Evolutionary conservation across 2,113 vertebrate species (phyloP), one percentile per base, ranked within the genome.

Genomic region (Oncorhynchus clarkii): DNA sequence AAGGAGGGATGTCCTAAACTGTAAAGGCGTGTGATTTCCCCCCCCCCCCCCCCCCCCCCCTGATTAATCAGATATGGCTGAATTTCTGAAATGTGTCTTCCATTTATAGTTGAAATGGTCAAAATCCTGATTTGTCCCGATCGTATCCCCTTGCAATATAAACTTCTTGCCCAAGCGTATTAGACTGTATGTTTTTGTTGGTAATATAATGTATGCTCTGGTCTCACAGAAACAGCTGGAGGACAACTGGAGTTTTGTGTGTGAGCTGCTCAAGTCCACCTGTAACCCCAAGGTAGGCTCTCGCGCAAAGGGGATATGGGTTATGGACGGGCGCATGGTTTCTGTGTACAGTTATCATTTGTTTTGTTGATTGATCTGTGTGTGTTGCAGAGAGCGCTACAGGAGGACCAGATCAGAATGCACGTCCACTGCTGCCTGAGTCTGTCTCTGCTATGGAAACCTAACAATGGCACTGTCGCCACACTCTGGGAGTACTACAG

Each of bases 401-500:
- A 93, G 80, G 98, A 99, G 90, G 97, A 99, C 70, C 95, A 97
- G 60, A 84, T 98, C 77, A 88, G 97, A 80, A 96, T 97, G 95
- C 91, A 97, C 78, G 93, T 97, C 75, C 96, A 97, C 77, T 99
- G 97, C 91, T 98, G 96, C 86, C 94, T 98, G 85, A 94, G 84
- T 75, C 88, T 99, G 79, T 95, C 92, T 89, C 82, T 91, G 79
- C 89, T 94, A 75, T 99, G 98, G 98, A 93, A 93, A 13, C 91
- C 95, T 24, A 97, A 95, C 76, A 87, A 95, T 34, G 84, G 89
- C 16, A 68, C 94, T 54, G 92, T 95, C 74, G 96, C 94, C 67
- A 91, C 88, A 74, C 92, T 99, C 1, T 99, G 97, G 98, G 97
- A 99, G 76, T 95, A 97, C 91, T 98, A 95, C 90, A 95, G 95